Base-by-base conservation (phyloP, 1,140 invertebrate species). In the Trichonephila inaurata region DNA sequence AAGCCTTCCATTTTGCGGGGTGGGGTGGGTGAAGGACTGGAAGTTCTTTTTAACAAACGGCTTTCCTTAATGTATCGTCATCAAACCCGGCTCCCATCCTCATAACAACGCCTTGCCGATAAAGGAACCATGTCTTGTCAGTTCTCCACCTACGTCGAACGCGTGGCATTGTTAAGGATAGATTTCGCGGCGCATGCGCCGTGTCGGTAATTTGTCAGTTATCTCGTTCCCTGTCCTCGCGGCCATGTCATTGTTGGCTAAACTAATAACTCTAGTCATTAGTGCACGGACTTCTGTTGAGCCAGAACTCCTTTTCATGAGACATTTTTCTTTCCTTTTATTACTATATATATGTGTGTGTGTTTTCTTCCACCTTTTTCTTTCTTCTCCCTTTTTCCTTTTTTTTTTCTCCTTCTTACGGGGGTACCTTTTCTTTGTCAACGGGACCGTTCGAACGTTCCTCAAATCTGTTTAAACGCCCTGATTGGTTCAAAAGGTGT, bases 181-280 rank as follows among this genome's bases (percentile, higher is more conserved):
- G 92, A 93, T 93, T 93, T 87, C 69, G 24, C 10, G 18, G 69
- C 85, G 92, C 92, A 93, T 66, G 92, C 92, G 92, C 92, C 62
- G 58, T 33, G 72, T 4, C 24, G 87, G 93, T 94, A 94, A 94
- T 94, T 94, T 94, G 93, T 94, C 93, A 94, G 93, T 89, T 94
- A 94, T 94, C 93, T 94, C 58, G 92, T 82, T 87, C 21, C 28
- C 14, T 85, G 93, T 94, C 93, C 88, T 94, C 72, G 77, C 92
- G 93, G 93, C 87, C 64, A 94, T 94, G 93, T 90, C 93, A 94
- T 94, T 94, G 93, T 94, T 94, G 93, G 81, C 93, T 94, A 94
- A 94, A 94, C 93, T 94, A 94, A 94, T 94, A 94, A 90, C 87
- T 85, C 72, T 77, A 89, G 93, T 94, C 93, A 94, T 94, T 94